phyloP scores from a whole-genome alignment of 2,113 vertebrate species.

The cat (Felis catus) region DNA sequence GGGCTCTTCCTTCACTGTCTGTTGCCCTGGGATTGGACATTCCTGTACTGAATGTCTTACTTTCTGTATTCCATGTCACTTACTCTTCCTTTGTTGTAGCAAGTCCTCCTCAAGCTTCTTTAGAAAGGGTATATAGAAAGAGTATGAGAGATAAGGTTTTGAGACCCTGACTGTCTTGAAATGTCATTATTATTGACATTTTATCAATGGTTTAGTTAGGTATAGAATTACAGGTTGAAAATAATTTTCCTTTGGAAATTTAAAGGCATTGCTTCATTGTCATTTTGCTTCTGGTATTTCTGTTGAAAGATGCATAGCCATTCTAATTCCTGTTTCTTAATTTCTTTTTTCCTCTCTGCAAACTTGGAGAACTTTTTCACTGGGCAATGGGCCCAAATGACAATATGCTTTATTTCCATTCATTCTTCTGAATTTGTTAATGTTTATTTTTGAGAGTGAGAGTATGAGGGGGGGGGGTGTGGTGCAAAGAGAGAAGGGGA shows the following conservation, averaged over 20 bases:
- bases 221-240: background rate
- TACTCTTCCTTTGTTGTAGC: background rate
- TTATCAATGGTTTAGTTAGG: background rate
- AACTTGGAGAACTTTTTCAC: background rate
- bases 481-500: too few species aligned
- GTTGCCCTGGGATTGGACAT: background rate
- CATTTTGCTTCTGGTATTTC: background rate
- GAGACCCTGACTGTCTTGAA: background rate
- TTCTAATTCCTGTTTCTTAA: background rate
- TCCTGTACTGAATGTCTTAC: background rate
- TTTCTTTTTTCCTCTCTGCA: background rate
- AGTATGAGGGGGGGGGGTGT: too few species aligned
- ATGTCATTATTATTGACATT: background rate
- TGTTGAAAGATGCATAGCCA: background rate
- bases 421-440: background rate
- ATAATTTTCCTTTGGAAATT: conserved; percentile 1
- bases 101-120: background rate
- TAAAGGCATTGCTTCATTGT: background rate
- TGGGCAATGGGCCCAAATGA: background rate
- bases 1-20: background rate
- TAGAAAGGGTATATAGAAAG: background rate
- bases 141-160: background rate
- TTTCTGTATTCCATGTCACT: background rate
- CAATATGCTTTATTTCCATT: background rate
- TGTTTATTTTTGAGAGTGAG: too few species aligned